Evolutionary conservation across 2,113 vertebrate genomes (phyloP), one percentile per base, ranked within the genome.

Genomic region (Aplodontia rufa): DNA sequence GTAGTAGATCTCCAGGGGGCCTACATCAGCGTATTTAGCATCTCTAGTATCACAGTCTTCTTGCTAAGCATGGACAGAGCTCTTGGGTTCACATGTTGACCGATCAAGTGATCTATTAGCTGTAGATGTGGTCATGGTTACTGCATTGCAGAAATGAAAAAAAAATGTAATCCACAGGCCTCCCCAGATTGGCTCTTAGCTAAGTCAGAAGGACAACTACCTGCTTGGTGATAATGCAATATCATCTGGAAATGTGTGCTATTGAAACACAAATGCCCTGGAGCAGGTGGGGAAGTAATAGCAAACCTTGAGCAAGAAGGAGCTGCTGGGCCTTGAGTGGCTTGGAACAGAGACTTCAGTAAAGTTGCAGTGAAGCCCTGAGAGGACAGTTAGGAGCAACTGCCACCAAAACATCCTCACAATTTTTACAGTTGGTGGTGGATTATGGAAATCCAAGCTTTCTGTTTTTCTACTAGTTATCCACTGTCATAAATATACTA

Each of bases 321-420:
- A 35, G 1, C 10, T 17, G 12, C 0, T 42, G 22, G 55, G 3
- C 19, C 24, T 1, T 24, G 24, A 80, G 4, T 20, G 47, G 32
- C 66, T 60, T 40, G 9, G 22, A 8, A 47, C 19, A 17, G 4
- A 30, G 28, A 10, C 53, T 69, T 64, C 6, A 22, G 58, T 13
- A 47, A 83, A 4, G 14, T 28, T 79, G 24, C 3, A 13, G 2
- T 51, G 37, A 32, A 64, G n/a, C 17, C 42, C 17, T 47, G n/a
- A 26, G 1, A 64, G 60, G 72, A 30, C 28, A 8, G 9, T 55
- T 49, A 6, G 19, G 10, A 74, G 9, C 28, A 74, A 24, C 1
- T n/a, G 16, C 49, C 5, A 22, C 24, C 47, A 20, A 78, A 58
- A 42, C 28, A 20, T 1, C 51, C 47, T 26, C 45, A n/a, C 2